Conservation (phyloP, 1,140 invertebrate genomes). For the Ceratitis capitata region DNA sequence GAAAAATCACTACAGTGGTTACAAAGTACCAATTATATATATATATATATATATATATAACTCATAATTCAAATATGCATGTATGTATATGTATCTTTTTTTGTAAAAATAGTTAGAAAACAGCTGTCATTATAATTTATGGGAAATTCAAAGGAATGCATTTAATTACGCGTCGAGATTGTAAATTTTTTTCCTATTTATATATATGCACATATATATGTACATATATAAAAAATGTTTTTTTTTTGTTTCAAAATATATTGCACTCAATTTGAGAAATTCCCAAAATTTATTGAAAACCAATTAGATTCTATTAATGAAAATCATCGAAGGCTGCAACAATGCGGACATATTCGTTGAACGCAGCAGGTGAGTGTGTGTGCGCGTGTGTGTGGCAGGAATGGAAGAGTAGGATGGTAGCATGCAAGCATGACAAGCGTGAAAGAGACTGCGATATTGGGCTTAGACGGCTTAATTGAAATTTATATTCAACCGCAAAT, state of each 20-base stretch:
- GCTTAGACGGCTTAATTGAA: constrained; percentile 5
- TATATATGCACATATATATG: too few species aligned
- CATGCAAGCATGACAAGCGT: not conserved
- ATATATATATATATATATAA: too few species aligned
- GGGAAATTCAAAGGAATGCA: not conserved
- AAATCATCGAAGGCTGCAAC: not conserved
- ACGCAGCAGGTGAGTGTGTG: not conserved
- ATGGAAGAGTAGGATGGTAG: not conserved
- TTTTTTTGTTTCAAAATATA: not conserved
- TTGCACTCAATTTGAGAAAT: not conserved
- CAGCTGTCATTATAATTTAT: not conserved
- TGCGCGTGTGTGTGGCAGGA: not conserved
- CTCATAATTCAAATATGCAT: too few species aligned
- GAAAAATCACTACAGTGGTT: too few species aligned
- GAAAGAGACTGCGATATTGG: not conserved
- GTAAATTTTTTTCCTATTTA: not conserved
- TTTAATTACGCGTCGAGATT: not conserved
- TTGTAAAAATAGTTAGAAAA: not conserved
- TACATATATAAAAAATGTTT: too few species aligned
- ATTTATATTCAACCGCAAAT: constrained; percentile 13
- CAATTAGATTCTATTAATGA: not conserved
- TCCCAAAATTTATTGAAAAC: constrained; percentile 13
- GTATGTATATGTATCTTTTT: not conserved
- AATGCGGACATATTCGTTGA: not conserved
- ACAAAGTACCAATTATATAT: too few species aligned